These are phyloP conservation scores for Trichogramma pretiosum DNA, from an alignment of 1,140 invertebrate species.

Conservation along the genomic window DNA sequence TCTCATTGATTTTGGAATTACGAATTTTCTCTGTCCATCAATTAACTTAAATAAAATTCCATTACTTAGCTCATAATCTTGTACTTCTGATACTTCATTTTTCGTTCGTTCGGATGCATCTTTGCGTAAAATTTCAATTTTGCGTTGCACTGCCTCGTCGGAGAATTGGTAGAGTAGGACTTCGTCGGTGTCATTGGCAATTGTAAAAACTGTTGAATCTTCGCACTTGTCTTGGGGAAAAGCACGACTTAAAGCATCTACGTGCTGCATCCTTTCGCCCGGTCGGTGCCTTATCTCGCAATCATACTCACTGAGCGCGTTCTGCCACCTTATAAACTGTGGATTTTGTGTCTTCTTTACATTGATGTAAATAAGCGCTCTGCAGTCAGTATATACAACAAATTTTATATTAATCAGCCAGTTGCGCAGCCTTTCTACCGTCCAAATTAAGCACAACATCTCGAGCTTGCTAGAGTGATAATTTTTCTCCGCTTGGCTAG, in stretches of 20 bases:
- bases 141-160: not conserved
- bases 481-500: conserved; percentile 13
- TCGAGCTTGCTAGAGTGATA: conserved; percentile 24
- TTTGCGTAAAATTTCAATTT: conserved; percentile 10
- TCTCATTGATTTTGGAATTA: conserved; percentile 4
- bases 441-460: conserved; percentile 11
- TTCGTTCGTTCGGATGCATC: not conserved
- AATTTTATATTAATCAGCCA: conserved; percentile 15
- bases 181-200: not conserved
- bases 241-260: too few species aligned
- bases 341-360: not conserved
- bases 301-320: too few species aligned
- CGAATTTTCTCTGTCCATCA: too few species aligned
- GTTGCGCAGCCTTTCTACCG: conserved; percentile 6
- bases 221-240: not conserved
- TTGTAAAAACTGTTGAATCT: not conserved
- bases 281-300: too few species aligned
- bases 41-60: conserved; percentile 5
- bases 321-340: conserved; percentile 1
- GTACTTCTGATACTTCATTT: not conserved
- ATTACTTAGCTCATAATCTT: not conserved
- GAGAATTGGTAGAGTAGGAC: conserved; percentile 1
- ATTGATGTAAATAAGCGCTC: conserved; percentile 1
- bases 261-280: too few species aligned
- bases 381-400: conserved; percentile 10